A percentile compares a stretch with the other conserved stretches of the same genome.
These are phyloP conservation scores for Adelges cooleyi DNA, from an alignment of 1,140 invertebrate species.

Conservation along the genomic window DNA sequence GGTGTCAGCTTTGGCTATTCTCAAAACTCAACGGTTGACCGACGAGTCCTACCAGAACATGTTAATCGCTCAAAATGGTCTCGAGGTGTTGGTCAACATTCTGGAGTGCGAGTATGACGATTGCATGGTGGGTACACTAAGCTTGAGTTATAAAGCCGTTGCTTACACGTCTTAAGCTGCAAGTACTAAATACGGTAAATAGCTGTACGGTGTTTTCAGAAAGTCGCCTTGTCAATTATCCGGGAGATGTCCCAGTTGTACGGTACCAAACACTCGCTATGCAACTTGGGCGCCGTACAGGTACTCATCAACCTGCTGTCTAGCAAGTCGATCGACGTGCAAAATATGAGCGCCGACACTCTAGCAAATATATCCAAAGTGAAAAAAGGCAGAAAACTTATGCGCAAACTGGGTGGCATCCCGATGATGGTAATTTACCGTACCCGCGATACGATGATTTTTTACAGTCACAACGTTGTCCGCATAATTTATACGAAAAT, in stretches of 20 bases:
- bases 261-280: neutral
- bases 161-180: neutral
- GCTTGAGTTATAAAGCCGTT: neutral
- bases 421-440: neutral
- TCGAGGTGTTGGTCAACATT: slow-evolving; percentile 9
- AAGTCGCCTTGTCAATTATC: neutral
- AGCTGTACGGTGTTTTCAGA: too few species aligned
- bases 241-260: neutral
- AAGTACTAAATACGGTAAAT: too few species aligned
- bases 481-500: too few species aligned
- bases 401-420: neutral
- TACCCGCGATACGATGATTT: too few species aligned
- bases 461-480: too few species aligned
- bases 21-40: neutral
- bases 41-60: neutral
- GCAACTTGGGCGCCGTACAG: neutral
- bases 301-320: neutral
- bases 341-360: neutral
- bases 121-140: neutral
- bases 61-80: neutral
- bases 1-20: neutral
- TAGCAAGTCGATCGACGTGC: neutral
- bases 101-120: neutral
- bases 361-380: neutral
- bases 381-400: neutral